phyloP scores from a whole-genome alignment of 2,113 vertebrate genomes.

The Otis tarda region DNA sequence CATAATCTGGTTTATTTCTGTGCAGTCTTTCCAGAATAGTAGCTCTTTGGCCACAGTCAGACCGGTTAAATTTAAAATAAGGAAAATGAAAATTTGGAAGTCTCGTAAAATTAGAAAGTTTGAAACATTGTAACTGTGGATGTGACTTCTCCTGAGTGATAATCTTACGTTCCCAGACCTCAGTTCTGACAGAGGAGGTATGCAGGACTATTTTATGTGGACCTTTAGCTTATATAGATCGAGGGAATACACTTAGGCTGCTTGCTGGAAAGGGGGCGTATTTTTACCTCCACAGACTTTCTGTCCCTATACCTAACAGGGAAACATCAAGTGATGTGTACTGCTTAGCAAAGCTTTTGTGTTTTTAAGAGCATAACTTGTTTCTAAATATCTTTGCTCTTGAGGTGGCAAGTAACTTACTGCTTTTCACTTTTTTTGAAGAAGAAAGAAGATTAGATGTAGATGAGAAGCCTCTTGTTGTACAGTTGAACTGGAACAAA shows the following conservation, averaged over 20 bases:
- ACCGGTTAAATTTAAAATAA: not conserved
- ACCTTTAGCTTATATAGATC: not conserved
- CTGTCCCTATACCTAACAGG: not conserved
- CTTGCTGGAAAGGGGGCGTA: not conserved
- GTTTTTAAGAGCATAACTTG: not conserved
- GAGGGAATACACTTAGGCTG: not conserved
- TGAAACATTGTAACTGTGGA: not conserved
- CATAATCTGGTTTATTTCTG: not conserved
- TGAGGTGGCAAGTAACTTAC: conserved; percentile 22
- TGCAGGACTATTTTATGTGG: not conserved
- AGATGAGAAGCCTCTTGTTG: conserved; percentile 97
- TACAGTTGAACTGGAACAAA: conserved; percentile 99
- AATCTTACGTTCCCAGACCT: not conserved
- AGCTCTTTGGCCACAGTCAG: not conserved
- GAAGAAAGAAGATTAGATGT: conserved; percentile 98
- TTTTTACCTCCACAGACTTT: not conserved
- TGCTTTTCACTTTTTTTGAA: conserved; percentile 70
- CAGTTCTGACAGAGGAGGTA: not conserved
- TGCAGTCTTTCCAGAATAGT: not conserved
- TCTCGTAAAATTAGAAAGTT: not conserved
- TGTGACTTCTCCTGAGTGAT: not conserved
- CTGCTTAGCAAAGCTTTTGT: not conserved
- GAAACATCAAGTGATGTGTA: not conserved
- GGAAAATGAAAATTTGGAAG: not conserved
- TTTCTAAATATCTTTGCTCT: not conserved